These are phyloP conservation scores for Meles meles DNA, from an alignment of 2,113 vertebrate genomes.

Conservation along the genomic window DNA sequence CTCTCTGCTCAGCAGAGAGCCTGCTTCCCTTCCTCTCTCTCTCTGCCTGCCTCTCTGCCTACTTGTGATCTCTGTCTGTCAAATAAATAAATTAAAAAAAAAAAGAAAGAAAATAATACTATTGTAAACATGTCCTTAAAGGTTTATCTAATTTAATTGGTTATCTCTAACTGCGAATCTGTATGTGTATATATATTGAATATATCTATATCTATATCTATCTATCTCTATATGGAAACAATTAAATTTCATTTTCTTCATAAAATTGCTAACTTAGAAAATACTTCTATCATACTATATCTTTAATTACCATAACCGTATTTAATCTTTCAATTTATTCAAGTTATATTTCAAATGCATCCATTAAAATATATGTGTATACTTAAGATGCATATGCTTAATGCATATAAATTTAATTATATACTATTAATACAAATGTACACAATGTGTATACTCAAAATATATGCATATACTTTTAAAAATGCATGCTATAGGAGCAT, in stretches of 20 bases:
- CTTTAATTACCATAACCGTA: neutral
- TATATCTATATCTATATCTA: no score
- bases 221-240: no score
- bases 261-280: neutral
- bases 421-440: neutral
- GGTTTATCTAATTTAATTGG: neutral
- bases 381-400: neutral
- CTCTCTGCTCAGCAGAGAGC: no score
- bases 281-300: neutral
- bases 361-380: neutral
- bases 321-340: neutral
- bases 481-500: neutral
- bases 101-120: neutral
- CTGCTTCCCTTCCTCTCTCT: no score
- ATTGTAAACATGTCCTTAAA: neutral
- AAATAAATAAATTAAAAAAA: no score
- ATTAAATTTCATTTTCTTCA: neutral
- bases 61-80: no score
- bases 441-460: neutral
- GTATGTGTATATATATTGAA: neutral
- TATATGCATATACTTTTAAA: neutral
- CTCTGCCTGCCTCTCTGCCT: no score
- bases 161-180: neutral
- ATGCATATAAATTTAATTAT: neutral
- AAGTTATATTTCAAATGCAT: neutral